Evolutionary conservation across 2,888 invertebrate genomes (phyloP).

Genomic region (Pomacea canaliculata): DNA sequence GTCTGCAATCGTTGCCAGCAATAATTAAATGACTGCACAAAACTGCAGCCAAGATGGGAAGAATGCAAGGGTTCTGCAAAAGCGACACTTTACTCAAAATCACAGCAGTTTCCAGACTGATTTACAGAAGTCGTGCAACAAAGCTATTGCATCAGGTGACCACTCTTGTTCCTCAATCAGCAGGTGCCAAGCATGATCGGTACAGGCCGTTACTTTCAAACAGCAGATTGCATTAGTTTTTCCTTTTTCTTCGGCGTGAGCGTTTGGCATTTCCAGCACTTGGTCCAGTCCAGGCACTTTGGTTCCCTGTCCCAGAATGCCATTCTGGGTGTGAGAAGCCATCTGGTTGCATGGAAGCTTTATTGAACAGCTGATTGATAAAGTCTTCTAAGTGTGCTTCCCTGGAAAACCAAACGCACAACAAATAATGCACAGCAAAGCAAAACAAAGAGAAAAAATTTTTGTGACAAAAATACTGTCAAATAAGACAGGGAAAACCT

Average conservation of each 20-base stretch:
- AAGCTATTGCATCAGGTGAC: too few species aligned
- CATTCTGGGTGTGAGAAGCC: slow-evolving; percentile 43
- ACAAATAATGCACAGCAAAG: not conserved
- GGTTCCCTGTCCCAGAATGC: slow-evolving; percentile 28
- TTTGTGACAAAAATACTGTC: not conserved
- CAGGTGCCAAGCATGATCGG: not conserved
- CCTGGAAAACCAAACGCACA: slow-evolving; percentile 66
- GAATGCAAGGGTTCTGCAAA: too few species aligned
- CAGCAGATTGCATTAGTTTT: slow-evolving; percentile 42
- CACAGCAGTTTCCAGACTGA: too few species aligned
- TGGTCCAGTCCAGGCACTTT: slow-evolving; percentile 35
- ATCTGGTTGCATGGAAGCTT: slow-evolving; percentile 70
- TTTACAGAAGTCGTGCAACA: too few species aligned
- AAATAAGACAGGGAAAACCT: not conserved
- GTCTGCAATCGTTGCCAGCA: too few species aligned
- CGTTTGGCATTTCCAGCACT: slow-evolving; percentile 36
- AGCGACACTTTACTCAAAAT: too few species aligned
- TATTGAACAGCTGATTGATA: slow-evolving; percentile 83
- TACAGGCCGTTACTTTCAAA: not conserved
- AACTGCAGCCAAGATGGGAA: too few species aligned
- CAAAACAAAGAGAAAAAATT: slow-evolving; percentile 1
- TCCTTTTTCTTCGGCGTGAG: slow-evolving; percentile 51
- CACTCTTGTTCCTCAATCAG: not conserved
- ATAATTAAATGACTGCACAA: too few species aligned
- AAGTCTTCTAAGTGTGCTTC: slow-evolving; percentile 85